A percentile compares a stretch with the other conserved stretches of the same genome.
These are phyloP conservation scores for Adela reaumurella DNA, from an alignment of 2,888 invertebrate genomes.

Conservation along the genomic window DNA sequence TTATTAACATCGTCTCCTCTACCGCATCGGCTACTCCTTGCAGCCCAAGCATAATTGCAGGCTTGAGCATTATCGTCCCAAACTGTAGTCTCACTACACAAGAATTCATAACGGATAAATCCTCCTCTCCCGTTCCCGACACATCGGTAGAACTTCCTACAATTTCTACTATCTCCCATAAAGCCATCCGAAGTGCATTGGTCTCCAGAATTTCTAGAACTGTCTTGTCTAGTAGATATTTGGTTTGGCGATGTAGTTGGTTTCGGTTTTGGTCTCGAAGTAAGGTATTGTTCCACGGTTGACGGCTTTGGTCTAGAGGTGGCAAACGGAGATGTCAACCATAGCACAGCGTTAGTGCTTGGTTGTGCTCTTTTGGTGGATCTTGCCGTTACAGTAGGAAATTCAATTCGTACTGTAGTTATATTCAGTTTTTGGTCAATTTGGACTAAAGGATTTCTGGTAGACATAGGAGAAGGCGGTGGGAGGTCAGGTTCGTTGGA, in stretches of 20 bases:
- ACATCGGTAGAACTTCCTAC: slow-evolving; percentile 77
- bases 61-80: slow-evolving; percentile 71
- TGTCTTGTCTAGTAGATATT: not conserved
- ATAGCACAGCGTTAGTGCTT: not conserved
- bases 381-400: too few species aligned
- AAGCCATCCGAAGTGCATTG: slow-evolving; percentile 67
- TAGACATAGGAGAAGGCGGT: slow-evolving; percentile 29
- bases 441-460: slow-evolving; percentile 11
- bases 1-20: slow-evolving; percentile 18
- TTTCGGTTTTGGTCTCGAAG: slow-evolving; percentile 11
- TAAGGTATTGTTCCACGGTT: slow-evolving; percentile 10
- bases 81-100: slow-evolving; percentile 70
- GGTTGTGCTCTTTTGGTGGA: slow-evolving; percentile 9
- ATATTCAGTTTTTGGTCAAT: slow-evolving; percentile 13
- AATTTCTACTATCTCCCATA: slow-evolving; percentile 66
- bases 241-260: slow-evolving; percentile 8
- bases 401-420: too few species aligned
- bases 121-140: slow-evolving; percentile 61
- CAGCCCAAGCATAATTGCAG: slow-evolving; percentile 70
- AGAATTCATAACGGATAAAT: slow-evolving; percentile 67
- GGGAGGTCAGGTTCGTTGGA: slow-evolving; percentile 18
- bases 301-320: slow-evolving; percentile 10
- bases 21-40: slow-evolving; percentile 38
- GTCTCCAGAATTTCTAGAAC: slow-evolving; percentile 14
- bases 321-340: slow-evolving; percentile 6